Evolutionary conservation across 1,140 invertebrate species (phyloP), one percentile per base, ranked within the genome.

Genomic region (Hydropsyche tenuis): DNA sequence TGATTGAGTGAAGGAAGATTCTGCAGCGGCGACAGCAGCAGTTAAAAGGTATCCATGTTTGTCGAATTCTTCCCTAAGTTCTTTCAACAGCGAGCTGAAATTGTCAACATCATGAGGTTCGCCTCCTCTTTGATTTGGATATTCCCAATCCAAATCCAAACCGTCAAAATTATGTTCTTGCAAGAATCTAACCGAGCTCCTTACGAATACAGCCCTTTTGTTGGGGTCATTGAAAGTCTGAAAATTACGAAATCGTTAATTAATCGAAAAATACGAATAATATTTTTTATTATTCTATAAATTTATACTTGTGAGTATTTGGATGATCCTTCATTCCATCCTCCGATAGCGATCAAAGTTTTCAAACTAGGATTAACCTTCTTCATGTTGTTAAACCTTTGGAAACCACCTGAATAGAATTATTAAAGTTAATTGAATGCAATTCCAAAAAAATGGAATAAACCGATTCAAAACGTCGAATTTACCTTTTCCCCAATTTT

Each of bases 61-160:
- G 14, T 85, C 80, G 69, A 91, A 90, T 64, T 82, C 87, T 23
- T 82, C 80, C 74, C 83, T 87, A 0, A 91, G 72, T 78, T 91
- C 89, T 69, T 83, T 86, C 0, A 90, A 72, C 0, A 91, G 74
- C 69, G 81, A 79, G 66, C 85, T 77, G 79, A 84, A 87, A 80
- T 89, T 83, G 43, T 79, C 75, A 1, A 82, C 79, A 77, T 87
- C 82, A n/a, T 48, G 7, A n/a, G 51, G 43, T 18, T 14, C 12
- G 1, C 74, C 74, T 51, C 74, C 74, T 70, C 74, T 60, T 30
- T 75, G 70, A 20, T 37, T 70, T 7, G 94, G 94, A 84, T 95
- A 96, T 80, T 96, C 94, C 94, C 94, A 96, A 80, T 96, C 94
- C 23, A 96, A 82, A 81, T 96, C 94, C 0, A 96, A 83, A 7